These are phyloP conservation scores for Zelostemma sp. DNA, from an alignment of 1,140 invertebrate species.

Conservation along the genomic window DNA sequence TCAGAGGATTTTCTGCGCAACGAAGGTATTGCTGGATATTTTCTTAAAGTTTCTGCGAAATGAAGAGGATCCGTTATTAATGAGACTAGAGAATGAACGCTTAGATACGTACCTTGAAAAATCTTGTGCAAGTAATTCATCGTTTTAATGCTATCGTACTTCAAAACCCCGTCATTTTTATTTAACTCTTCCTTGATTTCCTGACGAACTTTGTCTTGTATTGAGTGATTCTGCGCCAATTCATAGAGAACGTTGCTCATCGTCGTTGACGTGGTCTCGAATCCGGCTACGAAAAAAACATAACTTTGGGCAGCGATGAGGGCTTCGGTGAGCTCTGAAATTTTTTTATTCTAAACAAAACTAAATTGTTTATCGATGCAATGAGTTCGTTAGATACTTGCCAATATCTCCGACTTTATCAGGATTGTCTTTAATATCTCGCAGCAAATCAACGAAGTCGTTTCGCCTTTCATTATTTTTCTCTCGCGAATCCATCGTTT, in stretches of 20 bases:
- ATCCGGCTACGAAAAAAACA: conserved; percentile 72
- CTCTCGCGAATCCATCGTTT: no score
- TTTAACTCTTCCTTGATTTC: no score
- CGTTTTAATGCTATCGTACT: conserved; percentile 42
- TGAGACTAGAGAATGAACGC: background rate
- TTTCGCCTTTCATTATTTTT: no score
- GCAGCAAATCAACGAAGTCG: no score
- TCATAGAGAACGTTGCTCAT: no score
- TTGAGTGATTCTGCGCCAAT: no score
- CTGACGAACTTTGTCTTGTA: conserved; percentile 68
- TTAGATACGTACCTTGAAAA: conserved; percentile 39
- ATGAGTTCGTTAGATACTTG: no score
- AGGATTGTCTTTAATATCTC: no score
- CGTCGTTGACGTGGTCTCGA: conserved; percentile 73
- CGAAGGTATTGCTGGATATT: conserved; percentile 72
- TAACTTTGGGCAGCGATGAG: no score
- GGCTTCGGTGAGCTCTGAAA: conserved; percentile 57
- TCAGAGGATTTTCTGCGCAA: conserved; percentile 69
- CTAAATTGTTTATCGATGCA: no score
- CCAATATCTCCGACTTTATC: background rate
- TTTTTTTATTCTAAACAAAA: background rate
- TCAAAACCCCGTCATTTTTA: conserved; percentile 53
- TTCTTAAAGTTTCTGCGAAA: conserved; percentile 74
- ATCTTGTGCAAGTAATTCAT: no score
- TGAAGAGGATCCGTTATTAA: conserved; percentile 10